Conservation (phyloP, 2,888 invertebrate species). For the Tinea pellionella region DNA sequence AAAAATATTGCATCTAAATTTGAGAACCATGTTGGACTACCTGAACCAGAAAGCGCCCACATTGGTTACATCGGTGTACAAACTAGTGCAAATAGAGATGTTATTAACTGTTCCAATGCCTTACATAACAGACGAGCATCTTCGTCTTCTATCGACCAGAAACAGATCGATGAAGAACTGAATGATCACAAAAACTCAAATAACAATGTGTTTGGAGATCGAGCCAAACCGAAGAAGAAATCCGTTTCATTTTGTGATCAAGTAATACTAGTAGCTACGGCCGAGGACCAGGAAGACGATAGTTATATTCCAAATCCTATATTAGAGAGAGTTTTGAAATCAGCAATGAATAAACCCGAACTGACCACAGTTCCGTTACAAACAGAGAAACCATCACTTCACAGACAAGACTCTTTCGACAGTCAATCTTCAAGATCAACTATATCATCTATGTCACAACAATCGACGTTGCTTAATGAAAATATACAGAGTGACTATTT, state of each 20-base stretch:
- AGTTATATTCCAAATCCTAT: constrained; percentile 93
- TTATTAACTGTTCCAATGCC: constrained; percentile 48
- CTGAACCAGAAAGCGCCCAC: constrained; percentile 47
- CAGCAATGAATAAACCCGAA: constrained; percentile 81
- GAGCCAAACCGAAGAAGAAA: constrained; percentile 83
- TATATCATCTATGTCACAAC: constrained; percentile 59
- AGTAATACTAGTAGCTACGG: constrained; percentile 91
- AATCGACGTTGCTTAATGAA: constrained; percentile 43
- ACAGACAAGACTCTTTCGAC: constrained; percentile 61
- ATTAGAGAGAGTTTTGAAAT: constrained; percentile 84
- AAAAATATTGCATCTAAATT: constrained; percentile 86
- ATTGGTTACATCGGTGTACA: constrained; percentile 48
- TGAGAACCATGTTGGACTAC: constrained; percentile 59
- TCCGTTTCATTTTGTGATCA: constrained; percentile 96
- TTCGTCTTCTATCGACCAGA: constrained; percentile 53
- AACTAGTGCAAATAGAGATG: constrained; percentile 53
- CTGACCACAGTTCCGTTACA: constrained; percentile 62
- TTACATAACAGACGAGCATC: constrained; percentile 48
- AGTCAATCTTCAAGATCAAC: constrained; percentile 64
- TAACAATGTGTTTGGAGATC: constrained; percentile 49
- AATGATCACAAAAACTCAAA: constrained; percentile 42
- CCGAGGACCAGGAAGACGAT: constrained; percentile 91
- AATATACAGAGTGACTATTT: constrained; percentile 47
- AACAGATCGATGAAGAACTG: constrained; percentile 52
- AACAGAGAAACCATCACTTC: constrained; percentile 56